These are phyloP conservation scores for Sphaerophoria rueppellii DNA, from an alignment of 2,888 invertebrate species.

Conservation along the genomic window DNA sequence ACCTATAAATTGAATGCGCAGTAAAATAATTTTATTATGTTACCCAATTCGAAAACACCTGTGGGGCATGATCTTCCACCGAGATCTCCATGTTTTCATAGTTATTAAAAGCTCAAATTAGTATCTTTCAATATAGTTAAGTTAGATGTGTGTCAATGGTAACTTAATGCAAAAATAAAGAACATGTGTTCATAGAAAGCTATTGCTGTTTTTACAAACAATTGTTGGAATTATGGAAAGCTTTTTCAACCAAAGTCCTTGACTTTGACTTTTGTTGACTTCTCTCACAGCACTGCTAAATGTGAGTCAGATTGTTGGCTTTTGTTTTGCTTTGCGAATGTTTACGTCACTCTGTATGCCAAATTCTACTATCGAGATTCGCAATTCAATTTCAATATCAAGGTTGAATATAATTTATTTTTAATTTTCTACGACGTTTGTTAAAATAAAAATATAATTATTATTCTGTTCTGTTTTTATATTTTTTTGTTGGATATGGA, in stretches of 20 bases:
- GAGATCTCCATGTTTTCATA: conserved; percentile 12
- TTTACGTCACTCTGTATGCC: conserved; percentile 46
- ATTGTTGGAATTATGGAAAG: conserved; percentile 43
- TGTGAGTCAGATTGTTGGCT: conserved; percentile 50
- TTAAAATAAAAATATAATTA: conserved; percentile 13
- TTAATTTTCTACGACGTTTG: conserved; percentile 56
- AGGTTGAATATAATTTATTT: conserved; percentile 75
- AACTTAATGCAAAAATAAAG: background rate
- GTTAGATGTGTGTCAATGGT: conserved; percentile 12
- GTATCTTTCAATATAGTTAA: conserved; percentile 24
- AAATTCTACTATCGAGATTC: conserved; percentile 41
- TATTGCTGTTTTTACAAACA: conserved; percentile 16
- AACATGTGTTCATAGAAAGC: background rate
- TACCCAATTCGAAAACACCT: conserved; percentile 44
- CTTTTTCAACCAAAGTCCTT: conserved; percentile 78
- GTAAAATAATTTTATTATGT: conserved; percentile 18
- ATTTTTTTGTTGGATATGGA: background rate
- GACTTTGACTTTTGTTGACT: conserved; percentile 83
- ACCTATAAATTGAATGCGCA: conserved; percentile 41
- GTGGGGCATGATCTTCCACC: conserved; percentile 31
- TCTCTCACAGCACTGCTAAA: conserved; percentile 57
- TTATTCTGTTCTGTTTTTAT: background rate
- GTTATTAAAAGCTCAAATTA: conserved; percentile 17
- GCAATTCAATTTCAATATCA: conserved; percentile 80
- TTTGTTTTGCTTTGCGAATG: conserved; percentile 8